phyloP scores from a whole-genome alignment of 1,140 invertebrate genomes.

The Oppia nitens region DNA sequence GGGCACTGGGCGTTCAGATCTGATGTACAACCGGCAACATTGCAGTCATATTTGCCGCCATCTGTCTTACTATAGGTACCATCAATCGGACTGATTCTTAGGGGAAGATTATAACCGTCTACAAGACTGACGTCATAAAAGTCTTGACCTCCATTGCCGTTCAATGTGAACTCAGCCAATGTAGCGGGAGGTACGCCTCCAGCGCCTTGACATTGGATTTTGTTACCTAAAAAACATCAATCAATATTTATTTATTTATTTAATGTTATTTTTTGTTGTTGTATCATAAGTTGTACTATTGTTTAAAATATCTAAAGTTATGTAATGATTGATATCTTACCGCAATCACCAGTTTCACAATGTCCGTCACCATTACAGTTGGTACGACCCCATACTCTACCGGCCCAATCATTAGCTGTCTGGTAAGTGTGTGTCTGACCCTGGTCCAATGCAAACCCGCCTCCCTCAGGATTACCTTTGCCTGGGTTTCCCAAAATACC shows the following conservation, averaged over 20 bases:
- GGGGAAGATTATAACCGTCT: slow-evolving; percentile 26
- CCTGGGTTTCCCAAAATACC: neutral
- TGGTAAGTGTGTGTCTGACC: slow-evolving; percentile 4
- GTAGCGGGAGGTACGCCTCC: slow-evolving; percentile 23
- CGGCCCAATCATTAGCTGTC: slow-evolving; percentile 20
- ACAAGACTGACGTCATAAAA: slow-evolving; percentile 26
- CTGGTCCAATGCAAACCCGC: slow-evolving; percentile 28
- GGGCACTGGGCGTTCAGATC: slow-evolving; percentile 30
- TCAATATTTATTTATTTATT: neutral
- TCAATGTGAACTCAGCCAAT: slow-evolving; percentile 25
- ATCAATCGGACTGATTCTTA: slow-evolving; percentile 20
- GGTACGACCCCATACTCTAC: slow-evolving; percentile 30
- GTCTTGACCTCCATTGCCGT: slow-evolving; percentile 21
- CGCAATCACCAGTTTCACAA: slow-evolving; percentile 31
- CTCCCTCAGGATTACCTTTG: slow-evolving; percentile 8
- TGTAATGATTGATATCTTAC: too few species aligned
- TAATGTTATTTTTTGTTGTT: too few species aligned
- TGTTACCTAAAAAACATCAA: too few species aligned
- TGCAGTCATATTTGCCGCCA: slow-evolving; percentile 18
- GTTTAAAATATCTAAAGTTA: too few species aligned
- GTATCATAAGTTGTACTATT: too few species aligned
- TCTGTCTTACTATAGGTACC: slow-evolving; percentile 11
- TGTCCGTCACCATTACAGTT: slow-evolving; percentile 25
- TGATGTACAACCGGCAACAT: slow-evolving; percentile 25
- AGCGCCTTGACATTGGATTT: slow-evolving; percentile 1